Base-by-base conservation (phyloP, 2,797 vertebrate genomes). In the Micrastur ruficollis region DNA sequence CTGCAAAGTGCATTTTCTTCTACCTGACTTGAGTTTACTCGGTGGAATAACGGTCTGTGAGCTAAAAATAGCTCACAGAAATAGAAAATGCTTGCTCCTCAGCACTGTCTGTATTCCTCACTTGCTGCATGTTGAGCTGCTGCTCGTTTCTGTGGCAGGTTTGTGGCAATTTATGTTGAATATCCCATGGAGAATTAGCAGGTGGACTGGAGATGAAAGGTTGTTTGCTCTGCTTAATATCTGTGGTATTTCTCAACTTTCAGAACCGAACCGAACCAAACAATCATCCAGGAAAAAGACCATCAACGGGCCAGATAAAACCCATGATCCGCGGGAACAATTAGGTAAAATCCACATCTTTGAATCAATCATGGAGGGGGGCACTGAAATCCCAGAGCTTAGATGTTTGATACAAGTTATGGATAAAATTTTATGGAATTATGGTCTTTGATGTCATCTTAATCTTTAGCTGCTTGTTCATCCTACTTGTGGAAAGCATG, bases 11-110 rank as follows among this genome's bases (percentile, higher is more conserved):
- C 46, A 25, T 89, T 93, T 96, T 94, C 82, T 93, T 95, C 90
- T 93, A 96, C 96, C 92, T 95, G 23, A 93, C 91, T 93, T 90
- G 81, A 81, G 65, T 87, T 93, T 95, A 34, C 71, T 85, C 71
- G 23, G 91, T 80, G 92, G 85, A 96, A 95, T 93, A 97, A 74
- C 58, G 96, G 89, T 27, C 78, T 92, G 29, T 73, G 81, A 90
- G 71, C 94, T 90, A 95, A 97, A 97, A 97, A 97, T 95, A 97
- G 38, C 25, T 68, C 78, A 68, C 8, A 62, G 63, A 68, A 71
- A 49, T 61, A 72, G 34, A 76, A 79, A 78, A 62, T 47, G 19
- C 58, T 93, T 90, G 83, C 56, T 93, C 44, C 74, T 76, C 0
- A 0, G 10, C 67, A n/a, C 81, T 95, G 76, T 90, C 71, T 86